Evolutionary conservation across 1,140 invertebrate species (phyloP).

Genomic region (Philotrypesis tridentata): DNA sequence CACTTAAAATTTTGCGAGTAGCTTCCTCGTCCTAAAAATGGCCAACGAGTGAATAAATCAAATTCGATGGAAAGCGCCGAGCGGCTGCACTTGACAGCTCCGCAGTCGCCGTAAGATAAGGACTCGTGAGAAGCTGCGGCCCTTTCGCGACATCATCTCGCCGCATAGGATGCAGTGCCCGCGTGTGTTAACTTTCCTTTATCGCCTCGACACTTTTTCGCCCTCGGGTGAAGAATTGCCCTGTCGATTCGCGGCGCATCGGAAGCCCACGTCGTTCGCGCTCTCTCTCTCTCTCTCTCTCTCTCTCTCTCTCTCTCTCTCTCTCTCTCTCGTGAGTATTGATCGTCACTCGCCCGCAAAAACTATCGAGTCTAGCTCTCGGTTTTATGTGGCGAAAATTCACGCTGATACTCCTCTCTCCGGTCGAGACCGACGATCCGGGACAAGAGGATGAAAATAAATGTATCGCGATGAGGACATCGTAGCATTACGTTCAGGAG

Average conservation of each 20-base stretch:
- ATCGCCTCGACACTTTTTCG: conserved; percentile 20
- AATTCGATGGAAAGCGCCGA: conserved; percentile 6
- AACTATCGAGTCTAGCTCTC: not conserved
- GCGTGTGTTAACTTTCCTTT: conserved; percentile 22
- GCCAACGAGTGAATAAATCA: conserved; percentile 20
- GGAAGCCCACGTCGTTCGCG: not conserved
- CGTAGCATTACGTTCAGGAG: too few relatives aligned
- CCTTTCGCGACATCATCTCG: conserved; percentile 1
- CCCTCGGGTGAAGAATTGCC: conserved; percentile 13
- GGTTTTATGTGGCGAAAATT: not conserved
- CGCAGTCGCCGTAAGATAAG: conserved; percentile 12
- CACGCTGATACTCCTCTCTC: not conserved
- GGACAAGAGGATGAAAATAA: not conserved
- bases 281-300: too few relatives aligned
- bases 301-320: too few relatives aligned
- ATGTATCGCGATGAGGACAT: not conserved
- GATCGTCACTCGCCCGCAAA: not conserved
- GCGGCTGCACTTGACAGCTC: not conserved
- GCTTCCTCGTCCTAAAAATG: not conserved
- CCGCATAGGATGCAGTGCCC: not conserved
- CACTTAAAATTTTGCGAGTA: conserved; percentile 13
- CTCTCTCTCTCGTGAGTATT: too few relatives aligned
- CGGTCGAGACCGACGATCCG: not conserved
- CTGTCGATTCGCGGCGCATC: conserved; percentile 20
- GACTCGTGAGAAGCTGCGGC: not conserved